phyloP scores from a whole-genome alignment of 2,888 invertebrate species.

The Ptycholaimellus sp. region DNA sequence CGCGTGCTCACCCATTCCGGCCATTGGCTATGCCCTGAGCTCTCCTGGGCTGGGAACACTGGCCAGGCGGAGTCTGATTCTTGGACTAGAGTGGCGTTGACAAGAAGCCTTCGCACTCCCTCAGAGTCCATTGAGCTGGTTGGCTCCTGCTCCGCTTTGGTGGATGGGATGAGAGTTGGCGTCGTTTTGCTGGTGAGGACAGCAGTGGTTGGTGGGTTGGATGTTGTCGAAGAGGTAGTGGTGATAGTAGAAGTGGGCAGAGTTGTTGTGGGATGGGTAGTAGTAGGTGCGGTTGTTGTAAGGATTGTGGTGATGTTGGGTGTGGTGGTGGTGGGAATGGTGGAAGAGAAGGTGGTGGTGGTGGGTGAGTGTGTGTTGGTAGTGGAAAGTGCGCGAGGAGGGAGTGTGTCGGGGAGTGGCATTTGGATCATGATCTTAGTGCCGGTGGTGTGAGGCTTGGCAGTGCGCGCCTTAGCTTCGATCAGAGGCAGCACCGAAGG shows the following conservation, averaged over 20 bases:
- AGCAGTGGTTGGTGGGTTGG: neutral
- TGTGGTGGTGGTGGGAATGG: constrained; percentile 2
- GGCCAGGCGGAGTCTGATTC: too few species aligned
- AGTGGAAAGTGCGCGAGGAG: too few species aligned
- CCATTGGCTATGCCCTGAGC: neutral
- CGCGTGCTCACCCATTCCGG: too few species aligned
- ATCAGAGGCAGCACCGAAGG: too few species aligned
- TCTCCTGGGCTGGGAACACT: neutral
- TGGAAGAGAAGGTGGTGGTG: constrained; percentile 8
- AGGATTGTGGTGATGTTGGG: constrained; percentile 6
- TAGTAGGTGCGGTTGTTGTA: constrained; percentile 6
- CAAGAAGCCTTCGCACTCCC: too few species aligned
- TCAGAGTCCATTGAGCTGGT: too few species aligned
- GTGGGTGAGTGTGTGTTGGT: constrained; percentile 5
- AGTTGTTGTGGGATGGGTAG: neutral
- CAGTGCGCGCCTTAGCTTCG: too few species aligned
- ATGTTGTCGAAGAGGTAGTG: constrained; percentile 5
- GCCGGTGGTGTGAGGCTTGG: too few species aligned
- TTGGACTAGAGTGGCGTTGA: too few species aligned
- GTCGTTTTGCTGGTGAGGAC: neutral
- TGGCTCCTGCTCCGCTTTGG: too few species aligned
- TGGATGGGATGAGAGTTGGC: neutral
- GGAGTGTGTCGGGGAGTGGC: too few species aligned
- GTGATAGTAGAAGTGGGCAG: constrained; percentile 1
- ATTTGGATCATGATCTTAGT: too few species aligned